phyloP scores from a whole-genome alignment of 2,888 invertebrate genomes.

The Bursaphelenchus okinawaensis region DNA sequence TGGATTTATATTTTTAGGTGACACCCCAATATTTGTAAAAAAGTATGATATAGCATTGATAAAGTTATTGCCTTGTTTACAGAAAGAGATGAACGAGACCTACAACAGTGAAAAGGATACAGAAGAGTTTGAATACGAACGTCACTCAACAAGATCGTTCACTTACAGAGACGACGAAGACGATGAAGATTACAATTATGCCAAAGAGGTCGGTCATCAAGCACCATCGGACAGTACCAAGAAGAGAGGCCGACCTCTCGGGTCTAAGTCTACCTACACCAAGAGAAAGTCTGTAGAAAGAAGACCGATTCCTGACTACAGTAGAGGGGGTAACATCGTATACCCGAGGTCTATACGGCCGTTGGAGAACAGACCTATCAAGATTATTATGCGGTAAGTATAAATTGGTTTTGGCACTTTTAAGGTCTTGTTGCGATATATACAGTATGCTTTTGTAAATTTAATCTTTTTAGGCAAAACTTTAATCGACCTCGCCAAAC shows the following conservation, averaged over 20 bases:
- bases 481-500: too few relatives aligned
- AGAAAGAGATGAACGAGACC: not conserved
- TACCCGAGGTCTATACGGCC: not conserved
- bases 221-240: not conserved
- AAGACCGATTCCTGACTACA: not conserved
- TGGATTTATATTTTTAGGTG: too few relatives aligned
- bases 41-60: too few relatives aligned
- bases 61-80: too few relatives aligned
- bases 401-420: too few relatives aligned
- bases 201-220: not conserved
- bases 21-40: too few relatives aligned
- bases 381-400: not conserved
- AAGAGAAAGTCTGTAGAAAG: not conserved
- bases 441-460: too few relatives aligned
- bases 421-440: too few relatives aligned
- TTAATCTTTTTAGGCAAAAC: too few relatives aligned
- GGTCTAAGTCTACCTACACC: constrained; percentile 1
- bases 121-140: not conserved
- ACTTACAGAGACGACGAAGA: constrained; percentile 14
- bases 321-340: not conserved
- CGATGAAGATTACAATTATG: constrained; percentile 12
- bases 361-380: not conserved
- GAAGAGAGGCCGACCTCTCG: not conserved
- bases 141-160: not conserved
- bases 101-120: not conserved